These are phyloP conservation scores for Miichthys miiuy DNA, from an alignment of 2,797 vertebrate species.

Conservation along the genomic window DNA sequence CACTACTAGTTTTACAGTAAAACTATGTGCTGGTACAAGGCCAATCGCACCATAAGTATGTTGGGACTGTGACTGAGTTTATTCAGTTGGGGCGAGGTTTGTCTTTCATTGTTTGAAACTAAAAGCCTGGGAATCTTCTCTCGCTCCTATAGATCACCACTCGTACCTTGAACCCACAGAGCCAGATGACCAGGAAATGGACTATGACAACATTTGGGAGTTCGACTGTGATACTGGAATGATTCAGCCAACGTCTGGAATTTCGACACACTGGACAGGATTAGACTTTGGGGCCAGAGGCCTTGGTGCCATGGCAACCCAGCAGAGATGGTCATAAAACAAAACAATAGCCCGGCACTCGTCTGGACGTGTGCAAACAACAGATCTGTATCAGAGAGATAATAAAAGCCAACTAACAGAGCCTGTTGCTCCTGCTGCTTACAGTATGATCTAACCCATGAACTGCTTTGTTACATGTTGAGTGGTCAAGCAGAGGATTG, in stretches of 20 bases:
- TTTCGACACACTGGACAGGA: conserved; percentile 85
- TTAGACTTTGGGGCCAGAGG: conserved; percentile 82
- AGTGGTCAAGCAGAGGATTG: conserved; percentile 40
- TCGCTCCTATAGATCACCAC: conserved; percentile 77
- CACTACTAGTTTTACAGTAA: conserved; percentile 50
- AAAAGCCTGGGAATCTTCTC: conserved; percentile 63
- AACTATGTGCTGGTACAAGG: conserved; percentile 45
- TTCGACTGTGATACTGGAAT: conserved; percentile 80
- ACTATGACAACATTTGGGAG: conserved; percentile 91
- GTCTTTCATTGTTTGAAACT: conserved; percentile 60
- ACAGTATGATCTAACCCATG: conserved; percentile 59
- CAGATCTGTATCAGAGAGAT: conserved; percentile 83
- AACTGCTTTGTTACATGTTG: conserved; percentile 49
- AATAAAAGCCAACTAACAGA: conserved; percentile 62
- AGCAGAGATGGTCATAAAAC: conserved; percentile 88
- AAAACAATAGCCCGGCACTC: conserved; percentile 79
- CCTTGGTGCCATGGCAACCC: conserved; percentile 82
- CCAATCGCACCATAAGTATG: conserved; percentile 18
- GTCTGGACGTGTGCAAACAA: conserved; percentile 86
- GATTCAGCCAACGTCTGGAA: conserved; percentile 84
- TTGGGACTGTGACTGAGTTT: conserved; percentile 39
- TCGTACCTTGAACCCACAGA: conserved; percentile 85
- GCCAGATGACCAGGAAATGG: conserved; percentile 88
- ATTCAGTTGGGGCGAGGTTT: conserved; percentile 44
- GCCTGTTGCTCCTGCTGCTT: conserved; percentile 53